These are phyloP conservation scores for Simalia tracyae DNA, from an alignment of 2,797 vertebrate genomes.

Conservation along the genomic window DNA sequence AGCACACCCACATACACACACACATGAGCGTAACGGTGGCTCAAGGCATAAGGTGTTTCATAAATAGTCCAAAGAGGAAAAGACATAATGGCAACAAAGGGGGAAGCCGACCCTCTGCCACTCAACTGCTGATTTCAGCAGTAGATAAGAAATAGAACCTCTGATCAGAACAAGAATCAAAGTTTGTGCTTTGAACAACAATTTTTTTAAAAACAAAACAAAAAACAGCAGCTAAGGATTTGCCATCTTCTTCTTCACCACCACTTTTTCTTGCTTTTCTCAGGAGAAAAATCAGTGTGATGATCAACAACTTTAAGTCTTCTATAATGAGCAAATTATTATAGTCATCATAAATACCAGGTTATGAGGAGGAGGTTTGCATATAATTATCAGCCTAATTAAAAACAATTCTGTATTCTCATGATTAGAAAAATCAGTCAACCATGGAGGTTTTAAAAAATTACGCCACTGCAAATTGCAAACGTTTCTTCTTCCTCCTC, in stretches of 20 bases:
- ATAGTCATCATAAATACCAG: slow-evolving; percentile 10
- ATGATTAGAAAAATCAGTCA: slow-evolving; percentile 6
- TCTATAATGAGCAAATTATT: slow-evolving; percentile 23
- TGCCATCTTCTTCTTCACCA: background rate
- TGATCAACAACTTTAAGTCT: background rate
- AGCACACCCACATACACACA: background rate
- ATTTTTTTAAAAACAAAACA: background rate
- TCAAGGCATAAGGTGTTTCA: background rate
- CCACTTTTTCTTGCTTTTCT: background rate
- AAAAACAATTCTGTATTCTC: slow-evolving; percentile 30
- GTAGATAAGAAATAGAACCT: background rate
- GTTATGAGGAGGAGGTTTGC: background rate
- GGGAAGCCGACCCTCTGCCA: background rate
- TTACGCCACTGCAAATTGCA: background rate
- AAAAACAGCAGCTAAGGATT: background rate
- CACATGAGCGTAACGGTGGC: background rate
- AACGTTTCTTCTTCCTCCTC: background rate
- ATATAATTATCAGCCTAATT: slow-evolving; percentile 36
- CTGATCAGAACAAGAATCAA: background rate
- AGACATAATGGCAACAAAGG: background rate
- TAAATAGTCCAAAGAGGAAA: background rate
- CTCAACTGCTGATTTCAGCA: background rate
- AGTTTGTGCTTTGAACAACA: background rate
- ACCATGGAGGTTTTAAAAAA: background rate
- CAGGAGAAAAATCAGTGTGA: background rate